Conservation (phyloP, 1,140 invertebrate species). For the Mya arenaria region DNA sequence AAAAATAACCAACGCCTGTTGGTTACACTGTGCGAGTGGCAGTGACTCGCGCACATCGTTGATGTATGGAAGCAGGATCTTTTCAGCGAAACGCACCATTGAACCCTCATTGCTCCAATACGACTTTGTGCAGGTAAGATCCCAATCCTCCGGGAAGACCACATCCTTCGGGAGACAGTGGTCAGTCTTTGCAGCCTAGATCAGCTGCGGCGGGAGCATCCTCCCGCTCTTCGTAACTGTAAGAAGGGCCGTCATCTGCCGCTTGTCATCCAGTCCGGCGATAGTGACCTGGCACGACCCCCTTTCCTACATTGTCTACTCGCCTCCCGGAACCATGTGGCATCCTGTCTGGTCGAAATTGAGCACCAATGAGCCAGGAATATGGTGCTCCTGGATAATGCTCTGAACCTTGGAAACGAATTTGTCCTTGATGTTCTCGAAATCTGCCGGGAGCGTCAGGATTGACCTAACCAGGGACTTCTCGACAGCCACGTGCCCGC, state of each 20-base stretch:
- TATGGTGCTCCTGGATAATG: neutral
- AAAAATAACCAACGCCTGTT: no score
- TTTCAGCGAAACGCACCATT: no score
- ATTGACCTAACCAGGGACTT: no score
- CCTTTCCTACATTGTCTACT: slow-evolving; percentile 48
- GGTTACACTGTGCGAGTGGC: no score
- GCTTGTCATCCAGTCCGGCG: slow-evolving; percentile 54
- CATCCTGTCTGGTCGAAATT: slow-evolving; percentile 35
- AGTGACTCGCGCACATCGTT: no score
- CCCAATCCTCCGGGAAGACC: slow-evolving; percentile 53
- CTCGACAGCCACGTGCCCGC: no score
- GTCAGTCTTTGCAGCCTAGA: slow-evolving; percentile 54
- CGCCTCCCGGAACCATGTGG: slow-evolving; percentile 23
- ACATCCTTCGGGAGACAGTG: slow-evolving; percentile 50
- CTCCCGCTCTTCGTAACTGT: slow-evolving; percentile 8
- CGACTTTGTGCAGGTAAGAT: no score
- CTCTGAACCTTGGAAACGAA: no score
- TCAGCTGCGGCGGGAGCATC: slow-evolving; percentile 54
- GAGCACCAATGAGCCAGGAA: slow-evolving; percentile 12
- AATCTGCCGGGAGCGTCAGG: no score
- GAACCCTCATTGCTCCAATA: no score
- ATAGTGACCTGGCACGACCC: slow-evolving; percentile 59
- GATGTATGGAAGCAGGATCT: no score
- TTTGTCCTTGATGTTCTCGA: no score
- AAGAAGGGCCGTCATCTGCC: slow-evolving; percentile 56